A percentile compares a stretch with the other conserved stretches of the same genome.
These are phyloP conservation scores for Myotis daubentonii DNA, from an alignment of 2,797 vertebrate species.

Conservation along the genomic window DNA sequence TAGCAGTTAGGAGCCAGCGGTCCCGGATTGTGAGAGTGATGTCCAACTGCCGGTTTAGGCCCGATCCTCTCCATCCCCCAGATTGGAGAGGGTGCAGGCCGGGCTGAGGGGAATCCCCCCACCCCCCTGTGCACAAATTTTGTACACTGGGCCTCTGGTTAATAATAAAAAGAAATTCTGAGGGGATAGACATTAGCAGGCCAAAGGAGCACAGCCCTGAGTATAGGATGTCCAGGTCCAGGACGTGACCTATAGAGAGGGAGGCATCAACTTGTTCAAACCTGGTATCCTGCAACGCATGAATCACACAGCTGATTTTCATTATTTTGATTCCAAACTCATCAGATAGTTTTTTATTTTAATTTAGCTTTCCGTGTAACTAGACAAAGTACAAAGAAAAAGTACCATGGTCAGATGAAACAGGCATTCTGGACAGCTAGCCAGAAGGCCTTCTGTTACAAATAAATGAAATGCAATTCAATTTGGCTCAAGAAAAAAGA, in stretches of 20 bases:
- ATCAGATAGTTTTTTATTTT: not conserved
- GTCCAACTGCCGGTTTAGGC: too few relatives aligned
- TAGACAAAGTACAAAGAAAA: not conserved
- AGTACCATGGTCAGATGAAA: not conserved
- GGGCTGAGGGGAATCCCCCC: too few relatives aligned
- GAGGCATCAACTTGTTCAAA: not conserved
- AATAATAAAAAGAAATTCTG: not conserved
- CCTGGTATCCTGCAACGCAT: not conserved
- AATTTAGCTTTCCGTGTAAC: not conserved
- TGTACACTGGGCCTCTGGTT: too few relatives aligned
- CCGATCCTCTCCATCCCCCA: too few relatives aligned
- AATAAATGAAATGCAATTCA: not conserved
- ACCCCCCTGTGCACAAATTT: too few relatives aligned
- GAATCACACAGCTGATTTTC: not conserved
- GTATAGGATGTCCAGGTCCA: not conserved
- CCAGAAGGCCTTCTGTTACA: not conserved
- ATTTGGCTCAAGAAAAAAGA: not conserved
- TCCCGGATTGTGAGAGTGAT: too few relatives aligned
- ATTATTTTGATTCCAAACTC: not conserved
- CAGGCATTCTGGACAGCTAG: not conserved
- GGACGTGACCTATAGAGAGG: not conserved
- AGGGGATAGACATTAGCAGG: not conserved
- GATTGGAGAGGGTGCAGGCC: too few relatives aligned
- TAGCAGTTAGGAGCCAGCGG: too few relatives aligned
- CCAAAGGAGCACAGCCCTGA: not conserved